Percentiles rank a stretch among this genome's conserved stretches.
phyloP scores from a whole-genome alignment of 2,113 vertebrate species.

The Oreochromis tanganicae region DNA sequence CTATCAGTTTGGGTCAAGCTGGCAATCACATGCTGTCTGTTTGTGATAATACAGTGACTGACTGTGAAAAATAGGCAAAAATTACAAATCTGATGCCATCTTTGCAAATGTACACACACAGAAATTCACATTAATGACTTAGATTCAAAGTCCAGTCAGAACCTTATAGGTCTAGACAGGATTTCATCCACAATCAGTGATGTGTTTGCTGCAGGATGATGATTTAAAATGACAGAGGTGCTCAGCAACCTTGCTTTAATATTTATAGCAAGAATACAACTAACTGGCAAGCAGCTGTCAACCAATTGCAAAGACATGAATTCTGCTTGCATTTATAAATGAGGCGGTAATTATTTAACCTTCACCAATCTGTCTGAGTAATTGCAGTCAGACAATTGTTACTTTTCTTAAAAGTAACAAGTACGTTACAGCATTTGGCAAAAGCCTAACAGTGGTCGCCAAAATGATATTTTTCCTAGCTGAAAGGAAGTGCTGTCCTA shows the following conservation, averaged over 20 bases:
- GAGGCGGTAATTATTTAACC: background rate
- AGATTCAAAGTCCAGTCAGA: background rate
- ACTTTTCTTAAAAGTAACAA: background rate
- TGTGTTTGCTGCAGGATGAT: background rate
- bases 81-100: background rate
- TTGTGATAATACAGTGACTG: background rate
- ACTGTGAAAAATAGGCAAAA: background rate
- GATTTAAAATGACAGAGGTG: background rate
- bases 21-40: background rate
- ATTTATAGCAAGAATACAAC: background rate
- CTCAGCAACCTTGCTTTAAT: background rate
- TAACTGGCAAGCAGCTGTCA: background rate
- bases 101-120: background rate
- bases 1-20: background rate
- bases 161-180: background rate
- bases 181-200: background rate
- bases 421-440: background rate
- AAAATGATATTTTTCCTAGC: background rate
- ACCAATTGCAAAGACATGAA: background rate
- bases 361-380: background rate
- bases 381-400: background rate
- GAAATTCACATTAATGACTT: background rate
- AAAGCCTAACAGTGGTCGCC: background rate
- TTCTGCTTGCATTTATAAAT: background rate
- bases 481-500: background rate